These are phyloP conservation scores for Pseudeuparius sepicola DNA, from an alignment of 2,888 invertebrate species.

Conservation along the genomic window DNA sequence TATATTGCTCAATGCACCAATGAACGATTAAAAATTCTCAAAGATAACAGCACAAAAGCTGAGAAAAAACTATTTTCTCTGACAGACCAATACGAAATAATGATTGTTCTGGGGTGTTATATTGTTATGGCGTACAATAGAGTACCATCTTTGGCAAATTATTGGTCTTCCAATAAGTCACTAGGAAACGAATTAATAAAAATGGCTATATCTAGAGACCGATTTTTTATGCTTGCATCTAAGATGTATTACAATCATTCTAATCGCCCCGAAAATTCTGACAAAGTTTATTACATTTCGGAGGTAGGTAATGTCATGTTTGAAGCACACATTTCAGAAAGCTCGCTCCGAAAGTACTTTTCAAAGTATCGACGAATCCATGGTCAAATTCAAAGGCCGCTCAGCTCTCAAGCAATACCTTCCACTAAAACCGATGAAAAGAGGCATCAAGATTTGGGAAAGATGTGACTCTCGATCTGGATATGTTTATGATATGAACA, in stretches of 20 bases:
- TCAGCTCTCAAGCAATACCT: constrained; percentile 17
- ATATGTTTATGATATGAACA: constrained; percentile 19
- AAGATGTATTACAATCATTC: constrained; percentile 10
- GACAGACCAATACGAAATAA: no score
- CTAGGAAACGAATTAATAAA: constrained; percentile 10
- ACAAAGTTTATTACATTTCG: constrained; percentile 11
- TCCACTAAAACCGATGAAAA: constrained; percentile 19
- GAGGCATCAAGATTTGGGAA: constrained; percentile 19
- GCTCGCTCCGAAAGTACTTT: constrained; percentile 5
- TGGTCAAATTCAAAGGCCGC: constrained; percentile 18
- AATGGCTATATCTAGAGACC: constrained; percentile 10
- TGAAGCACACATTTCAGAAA: constrained; percentile 6
- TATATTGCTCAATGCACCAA: no score
- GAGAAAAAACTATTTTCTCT: no score
- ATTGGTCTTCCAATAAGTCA: constrained; percentile 7
- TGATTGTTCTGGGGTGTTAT: neutral
- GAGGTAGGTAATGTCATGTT: constrained; percentile 9
- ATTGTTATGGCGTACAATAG: constrained; percentile 4
- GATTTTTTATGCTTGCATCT: constrained; percentile 6
- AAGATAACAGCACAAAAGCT: no score
- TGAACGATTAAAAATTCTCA: no score
- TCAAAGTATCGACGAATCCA: constrained; percentile 17
- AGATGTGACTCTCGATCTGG: constrained; percentile 17
- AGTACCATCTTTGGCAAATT: neutral
- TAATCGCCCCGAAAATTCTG: constrained; percentile 9